phyloP scores from a whole-genome alignment of 2,797 vertebrate species.

The Gastrophryne carolinensis region DNA sequence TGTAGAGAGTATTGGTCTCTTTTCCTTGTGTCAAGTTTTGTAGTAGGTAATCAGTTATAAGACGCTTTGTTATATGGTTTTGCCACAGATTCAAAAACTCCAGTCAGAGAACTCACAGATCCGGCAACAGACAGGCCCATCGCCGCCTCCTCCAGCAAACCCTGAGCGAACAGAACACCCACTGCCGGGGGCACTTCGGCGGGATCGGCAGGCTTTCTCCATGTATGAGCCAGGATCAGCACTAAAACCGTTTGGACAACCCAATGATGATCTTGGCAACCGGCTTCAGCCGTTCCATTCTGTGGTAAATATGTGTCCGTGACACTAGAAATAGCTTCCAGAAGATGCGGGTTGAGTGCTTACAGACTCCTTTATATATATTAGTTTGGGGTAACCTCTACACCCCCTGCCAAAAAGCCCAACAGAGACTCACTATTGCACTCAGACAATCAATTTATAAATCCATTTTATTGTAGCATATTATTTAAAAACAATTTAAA shows the following conservation, averaged over 20 bases:
- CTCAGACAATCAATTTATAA: too few relatives aligned
- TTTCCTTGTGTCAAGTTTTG: too few relatives aligned
- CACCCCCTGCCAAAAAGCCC: too few relatives aligned
- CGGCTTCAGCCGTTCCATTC: slow-evolving; percentile 89
- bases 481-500: too few relatives aligned
- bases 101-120: slow-evolving; percentile 91
- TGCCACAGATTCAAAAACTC: slow-evolving; percentile 88
- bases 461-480: too few relatives aligned
- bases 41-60: too few relatives aligned
- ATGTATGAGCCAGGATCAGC: slow-evolving; percentile 92
- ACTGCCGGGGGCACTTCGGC: slow-evolving; percentile 67
- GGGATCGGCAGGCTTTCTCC: slow-evolving; percentile 92
- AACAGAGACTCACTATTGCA: too few relatives aligned
- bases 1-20: too few relatives aligned
- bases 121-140: slow-evolving; percentile 80
- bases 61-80: background rate
- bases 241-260: slow-evolving; percentile 82
- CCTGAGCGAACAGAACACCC: slow-evolving; percentile 67
- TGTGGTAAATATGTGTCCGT: slow-evolving; percentile 76
- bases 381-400: too few relatives aligned
- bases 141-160: slow-evolving; percentile 61
- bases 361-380: too few relatives aligned
- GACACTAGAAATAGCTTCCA: background rate
- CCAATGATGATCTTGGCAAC: slow-evolving; percentile 82
- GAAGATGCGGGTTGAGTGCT: too few relatives aligned